Conservation (phyloP, 1,140 invertebrate species). For the Drosophila murphyi region DNA sequence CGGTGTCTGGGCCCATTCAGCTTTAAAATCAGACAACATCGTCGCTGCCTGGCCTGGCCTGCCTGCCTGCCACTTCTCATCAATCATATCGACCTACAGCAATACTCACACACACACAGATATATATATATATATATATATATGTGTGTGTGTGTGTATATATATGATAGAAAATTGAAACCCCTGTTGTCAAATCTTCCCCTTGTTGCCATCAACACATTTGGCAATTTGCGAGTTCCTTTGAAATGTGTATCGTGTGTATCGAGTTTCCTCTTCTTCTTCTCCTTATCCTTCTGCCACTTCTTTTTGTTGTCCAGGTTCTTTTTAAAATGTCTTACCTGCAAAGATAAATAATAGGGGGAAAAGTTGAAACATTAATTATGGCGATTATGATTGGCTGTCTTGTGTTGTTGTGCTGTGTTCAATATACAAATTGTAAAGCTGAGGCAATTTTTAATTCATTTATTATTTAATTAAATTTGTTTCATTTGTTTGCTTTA, state of each 20-base stretch:
- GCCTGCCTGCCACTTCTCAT: constrained; percentile 12
- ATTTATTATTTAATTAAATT: no score
- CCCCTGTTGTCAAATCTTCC: neutral
- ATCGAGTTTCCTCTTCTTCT: neutral
- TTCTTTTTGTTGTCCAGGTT: neutral
- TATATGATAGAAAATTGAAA: neutral
- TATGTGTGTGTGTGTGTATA: neutral
- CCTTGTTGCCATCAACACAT: neutral
- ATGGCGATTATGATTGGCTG: no score
- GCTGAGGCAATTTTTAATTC: no score
- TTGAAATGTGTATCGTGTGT: constrained; percentile 1
- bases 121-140: neutral
- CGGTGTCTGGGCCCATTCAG: constrained; percentile 20
- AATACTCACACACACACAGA: constrained; percentile 10
- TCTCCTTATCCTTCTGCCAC: neutral
- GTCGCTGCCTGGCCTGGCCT: neutral
- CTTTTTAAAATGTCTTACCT: neutral
- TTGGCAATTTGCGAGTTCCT: constrained; percentile 12
- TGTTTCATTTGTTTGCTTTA: no score
- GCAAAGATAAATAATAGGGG: no score
- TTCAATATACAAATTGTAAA: no score
- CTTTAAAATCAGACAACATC: constrained; percentile 40
- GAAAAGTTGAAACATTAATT: no score
- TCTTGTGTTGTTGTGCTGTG: no score
- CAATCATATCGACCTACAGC: constrained; percentile 54